Base-by-base conservation (phyloP, 1,140 invertebrate genomes). In the Trissolcus basalis region DNA sequence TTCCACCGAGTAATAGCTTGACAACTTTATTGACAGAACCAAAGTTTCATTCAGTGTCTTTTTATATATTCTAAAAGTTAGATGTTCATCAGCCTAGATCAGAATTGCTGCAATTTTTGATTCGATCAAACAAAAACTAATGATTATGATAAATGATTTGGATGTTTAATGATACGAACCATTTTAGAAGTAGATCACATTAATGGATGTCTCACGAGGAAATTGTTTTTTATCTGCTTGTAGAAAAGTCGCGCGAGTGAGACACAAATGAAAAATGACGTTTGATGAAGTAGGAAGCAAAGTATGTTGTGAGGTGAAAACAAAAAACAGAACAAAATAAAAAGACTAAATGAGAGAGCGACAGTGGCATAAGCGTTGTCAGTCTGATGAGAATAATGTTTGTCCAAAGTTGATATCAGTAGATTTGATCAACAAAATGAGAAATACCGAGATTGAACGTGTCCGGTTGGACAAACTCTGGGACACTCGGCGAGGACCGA, bases 401-500 rank as follows among this genome's bases (percentile, higher is more conserved):
- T 73, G 55, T 76, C 50, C 44, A 59, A 71, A 71, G 71, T 79
- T 59, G 64, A 69, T 76, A 50, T 74, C 70, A 63, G 71, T 74
- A 71, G 54, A 69, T 35, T 56, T 9, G 56, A 72, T 50, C 61
- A 56, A 78, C 54, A 77, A 64, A 73, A 50, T 67, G 67, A 74
- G 74, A 67, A 55, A 51, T 35, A 54, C 64, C 69, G 55, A 72
- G 73, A 64, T 69, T 67, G 76, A 74, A 55, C 51, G 50, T 61
- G 71, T 60, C 44, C 56, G 35, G 48, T 19, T 48, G 60, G 69
- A 73, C 61, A 73, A 60, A 78, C 64, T 77, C 60, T 72, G 78
- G 78, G 84, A 82, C 84, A 87, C 82, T 86, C 82, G 77, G 55
- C 74, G 79, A 82, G 78, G 79, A 71, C 65, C 73, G 44, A 63